Conservation (phyloP, 2,888 invertebrate species). For the Acanthococcus lagerstroemiae region DNA sequence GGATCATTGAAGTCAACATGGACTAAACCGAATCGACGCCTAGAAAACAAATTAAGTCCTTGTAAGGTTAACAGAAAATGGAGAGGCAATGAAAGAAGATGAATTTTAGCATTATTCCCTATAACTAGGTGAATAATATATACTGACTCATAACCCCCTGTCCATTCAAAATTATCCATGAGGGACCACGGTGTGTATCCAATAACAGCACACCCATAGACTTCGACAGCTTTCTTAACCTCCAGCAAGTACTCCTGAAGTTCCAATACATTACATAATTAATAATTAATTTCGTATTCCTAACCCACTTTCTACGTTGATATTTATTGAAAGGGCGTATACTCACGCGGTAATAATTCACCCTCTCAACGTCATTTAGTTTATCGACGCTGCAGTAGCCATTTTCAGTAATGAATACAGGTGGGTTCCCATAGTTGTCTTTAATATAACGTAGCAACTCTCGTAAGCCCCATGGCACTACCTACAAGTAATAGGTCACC, state of each 20-base stretch:
- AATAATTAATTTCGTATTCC: no score
- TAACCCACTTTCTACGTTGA: no score
- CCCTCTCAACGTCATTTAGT: not conserved
- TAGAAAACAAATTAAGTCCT: no score
- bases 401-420: conserved; percentile 43
- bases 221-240: conserved; percentile 44
- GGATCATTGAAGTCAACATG: conserved; percentile 60
- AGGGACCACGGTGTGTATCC: conserved; percentile 70
- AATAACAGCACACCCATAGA: conserved; percentile 47
- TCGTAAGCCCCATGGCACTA: conserved; percentile 45
- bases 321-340: not conserved
- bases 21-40: conserved; percentile 61
- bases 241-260: conserved; percentile 8
- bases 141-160: conserved; percentile 60
- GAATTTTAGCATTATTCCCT: no score
- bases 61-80: no score
- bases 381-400: conserved; percentile 38
- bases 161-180: conserved; percentile 78
- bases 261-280: not conserved
- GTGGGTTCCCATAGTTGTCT: conserved; percentile 36
- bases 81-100: no score
- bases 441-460: conserved; percentile 44
- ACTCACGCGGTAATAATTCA: not conserved
- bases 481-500: conserved; percentile 38
- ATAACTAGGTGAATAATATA: no score